Evolutionary conservation across 2,888 invertebrate species (phyloP), one percentile per base, ranked within the genome.

Genomic region (Drosophila ochracea): DNA sequence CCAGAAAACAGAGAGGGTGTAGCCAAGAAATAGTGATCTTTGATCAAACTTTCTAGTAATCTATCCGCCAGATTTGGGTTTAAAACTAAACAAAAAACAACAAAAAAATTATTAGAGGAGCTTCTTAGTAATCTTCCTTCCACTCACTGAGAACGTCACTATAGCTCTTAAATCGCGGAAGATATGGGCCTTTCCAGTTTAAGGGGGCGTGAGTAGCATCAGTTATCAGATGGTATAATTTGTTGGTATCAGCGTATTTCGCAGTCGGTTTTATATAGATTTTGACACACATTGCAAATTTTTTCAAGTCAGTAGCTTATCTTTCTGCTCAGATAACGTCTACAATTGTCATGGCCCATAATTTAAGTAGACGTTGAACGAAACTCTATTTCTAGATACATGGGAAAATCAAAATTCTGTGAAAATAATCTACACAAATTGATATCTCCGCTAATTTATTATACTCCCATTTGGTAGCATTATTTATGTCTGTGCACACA

Each of bases 391-490:
- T 53, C 6, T 31, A n/a, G 25, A 53, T 52, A 3, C n/a, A 52
- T 19, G 11, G 13, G 11, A 52, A 11, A n/a, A 21, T 54, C 16
- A 5, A 11, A 47, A 7, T 39, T 19, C 33, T 39, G 10, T 19
- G 31, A 21, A 13, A 37, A 43, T 5, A n/a, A 11, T n/a, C 13
- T 3, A 53, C 19, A n/a, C 19, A 31, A 19, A 5, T 21, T n/a
- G 6, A 19, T 35, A 37, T 25, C 37, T 37, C n/a, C n/a, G 37
- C 9, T 35, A 58, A 71, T 80, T 80, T 80, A 76, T 47, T 63
- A n/a, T 39, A 28, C 28, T 13, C 0, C 54, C 28, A 52, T 16
- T 41, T n/a, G 41, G 41, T 31, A 16, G 35, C n/a, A 30, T 50
- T 41, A 55, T 68, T 70, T 55, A 50, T 49, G 35, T 4, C 28